Evolutionary conservation across 1,140 invertebrate species (phyloP).

Genomic region (Gonatopus flavifemur): DNA sequence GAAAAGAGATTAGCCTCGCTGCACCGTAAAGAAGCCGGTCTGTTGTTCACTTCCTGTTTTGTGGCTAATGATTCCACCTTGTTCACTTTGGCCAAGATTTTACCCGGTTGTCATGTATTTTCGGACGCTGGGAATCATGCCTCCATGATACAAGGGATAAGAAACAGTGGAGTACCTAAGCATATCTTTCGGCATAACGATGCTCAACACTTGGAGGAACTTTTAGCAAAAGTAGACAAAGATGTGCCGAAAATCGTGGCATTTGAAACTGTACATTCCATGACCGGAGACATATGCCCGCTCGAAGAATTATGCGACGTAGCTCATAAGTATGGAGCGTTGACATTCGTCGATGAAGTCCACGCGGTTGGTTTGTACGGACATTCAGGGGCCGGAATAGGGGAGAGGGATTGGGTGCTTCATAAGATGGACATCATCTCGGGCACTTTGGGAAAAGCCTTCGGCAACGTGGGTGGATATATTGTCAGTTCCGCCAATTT

Average conservation of each 20-base stretch:
- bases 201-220: conserved; percentile 77
- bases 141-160: conserved; percentile 97
- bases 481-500: conserved; percentile 79
- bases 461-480: conserved; percentile 98
- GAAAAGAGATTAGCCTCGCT: conserved; percentile 83
- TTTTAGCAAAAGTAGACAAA: conserved; percentile 74
- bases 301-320: conserved; percentile 86
- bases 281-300: conserved; percentile 95
- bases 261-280: conserved; percentile 99
- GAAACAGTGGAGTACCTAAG: conserved; percentile 89
- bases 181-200: conserved; percentile 97
- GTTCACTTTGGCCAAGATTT: conserved; percentile 83
- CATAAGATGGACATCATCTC: conserved; percentile 95
- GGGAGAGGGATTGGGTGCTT: conserved; percentile 82
- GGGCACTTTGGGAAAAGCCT: conserved; percentile 96
- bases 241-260: conserved; percentile 92
- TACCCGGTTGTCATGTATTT: conserved; percentile 92
- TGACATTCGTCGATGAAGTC: conserved; percentile 97
- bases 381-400: conserved; percentile 89
- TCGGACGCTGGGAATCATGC: conserved; percentile 99
- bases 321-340: conserved; percentile 87
- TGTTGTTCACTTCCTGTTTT: conserved; percentile 96
- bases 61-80: conserved; percentile 97
- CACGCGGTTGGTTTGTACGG: conserved; percentile 99
- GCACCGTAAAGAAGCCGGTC: conserved; percentile 89